phyloP scores from a whole-genome alignment of 2,113 vertebrate species.

The Hemiprocne comata region DNA sequence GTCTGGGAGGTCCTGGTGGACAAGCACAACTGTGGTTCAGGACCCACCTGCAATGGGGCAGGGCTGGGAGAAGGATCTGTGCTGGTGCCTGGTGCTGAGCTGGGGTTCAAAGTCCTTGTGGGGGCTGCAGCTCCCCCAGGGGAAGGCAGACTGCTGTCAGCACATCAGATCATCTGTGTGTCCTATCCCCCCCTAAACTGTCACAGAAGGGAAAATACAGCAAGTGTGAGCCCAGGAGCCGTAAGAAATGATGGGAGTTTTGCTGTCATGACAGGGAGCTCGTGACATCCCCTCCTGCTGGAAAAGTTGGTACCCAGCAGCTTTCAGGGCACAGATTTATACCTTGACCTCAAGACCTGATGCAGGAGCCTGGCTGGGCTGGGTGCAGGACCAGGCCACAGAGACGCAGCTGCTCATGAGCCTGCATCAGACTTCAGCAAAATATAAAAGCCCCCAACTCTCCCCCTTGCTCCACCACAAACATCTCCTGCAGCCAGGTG shows the following conservation, averaged over 20 bases:
- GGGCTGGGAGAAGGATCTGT: neutral
- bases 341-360: rapidly evolving
- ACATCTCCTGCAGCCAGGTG: neutral
- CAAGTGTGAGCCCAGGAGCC: rapidly evolving
- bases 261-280: neutral
- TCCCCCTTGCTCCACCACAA: neutral
- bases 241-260: rapidly evolving
- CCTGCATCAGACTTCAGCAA: neutral
- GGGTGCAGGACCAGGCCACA: neutral
- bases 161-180: neutral
- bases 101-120: neutral
- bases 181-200: neutral
- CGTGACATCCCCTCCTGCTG: rapidly evolving
- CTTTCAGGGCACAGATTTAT: neutral
- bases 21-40: neutral
- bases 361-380: neutral
- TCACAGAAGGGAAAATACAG: neutral
- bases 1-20: rapidly evolving
- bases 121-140: neutral
- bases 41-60: neutral
- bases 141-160: neutral
- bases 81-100: neutral
- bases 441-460: neutral
- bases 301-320: neutral
- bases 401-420: rapidly evolving